Conservation (phyloP, 2,797 vertebrate genomes). For the Syncerus caffer region DNA sequence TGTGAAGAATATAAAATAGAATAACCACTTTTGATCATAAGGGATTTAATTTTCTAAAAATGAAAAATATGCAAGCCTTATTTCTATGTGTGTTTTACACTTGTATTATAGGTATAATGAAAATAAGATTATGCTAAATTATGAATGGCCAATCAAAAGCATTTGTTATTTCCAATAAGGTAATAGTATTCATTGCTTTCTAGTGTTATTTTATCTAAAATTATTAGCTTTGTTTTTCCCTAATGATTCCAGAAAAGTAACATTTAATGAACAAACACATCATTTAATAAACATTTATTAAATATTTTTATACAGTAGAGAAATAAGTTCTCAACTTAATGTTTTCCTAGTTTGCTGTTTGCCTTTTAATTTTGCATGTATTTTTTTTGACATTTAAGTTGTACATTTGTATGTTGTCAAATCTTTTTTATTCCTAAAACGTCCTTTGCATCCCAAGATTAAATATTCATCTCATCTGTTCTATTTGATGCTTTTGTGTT, state of each 20-base stretch:
- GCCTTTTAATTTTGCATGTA: slow-evolving; percentile 43
- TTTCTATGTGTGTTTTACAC: slow-evolving; percentile 20
- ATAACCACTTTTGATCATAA: background rate
- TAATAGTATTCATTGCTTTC: slow-evolving; percentile 25
- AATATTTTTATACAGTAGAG: slow-evolving; percentile 10
- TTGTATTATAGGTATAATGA: slow-evolving; percentile 18
- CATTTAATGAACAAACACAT: background rate
- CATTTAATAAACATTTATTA: slow-evolving; percentile 10
- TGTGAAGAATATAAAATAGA: slow-evolving; percentile 12
- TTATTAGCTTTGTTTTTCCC: slow-evolving; percentile 22
- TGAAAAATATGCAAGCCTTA: background rate
- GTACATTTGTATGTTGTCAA: slow-evolving; percentile 35
- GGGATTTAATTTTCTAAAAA: slow-evolving; percentile 28
- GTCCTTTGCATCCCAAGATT: background rate
- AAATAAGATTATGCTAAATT: slow-evolving; percentile 55
- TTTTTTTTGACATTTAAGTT: slow-evolving; percentile 44
- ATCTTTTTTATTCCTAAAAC: slow-evolving; percentile 43
- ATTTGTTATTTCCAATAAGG: slow-evolving; percentile 48
- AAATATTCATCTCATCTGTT: slow-evolving; percentile 47
- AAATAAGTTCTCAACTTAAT: background rate
- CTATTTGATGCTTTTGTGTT: slow-evolving; percentile 32
- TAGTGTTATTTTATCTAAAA: slow-evolving; percentile 21
- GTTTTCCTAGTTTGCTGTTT: slow-evolving; percentile 19
- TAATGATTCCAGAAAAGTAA: slow-evolving; percentile 23
- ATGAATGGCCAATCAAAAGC: slow-evolving; percentile 26